Evolutionary conservation across 2,113 vertebrate species (phyloP).

Genomic region (Scomber scombrus): DNA sequence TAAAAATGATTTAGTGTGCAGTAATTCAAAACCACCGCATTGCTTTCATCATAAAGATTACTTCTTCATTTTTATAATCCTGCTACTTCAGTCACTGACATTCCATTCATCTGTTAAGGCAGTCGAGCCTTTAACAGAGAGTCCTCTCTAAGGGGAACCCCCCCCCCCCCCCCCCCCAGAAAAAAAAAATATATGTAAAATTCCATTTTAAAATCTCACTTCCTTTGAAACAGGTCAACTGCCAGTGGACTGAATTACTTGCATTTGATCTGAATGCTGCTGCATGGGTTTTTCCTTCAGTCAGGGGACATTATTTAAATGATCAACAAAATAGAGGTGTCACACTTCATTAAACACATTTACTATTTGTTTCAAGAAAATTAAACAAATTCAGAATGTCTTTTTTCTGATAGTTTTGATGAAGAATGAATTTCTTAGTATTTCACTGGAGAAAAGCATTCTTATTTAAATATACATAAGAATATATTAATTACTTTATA

Average conservation of each 20-base stretch:
- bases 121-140: constrained; percentile 6
- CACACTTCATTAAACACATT: background rate
- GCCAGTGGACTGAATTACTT: background rate
- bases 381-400: too few relatives aligned
- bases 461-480: background rate
- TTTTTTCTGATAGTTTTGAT: too few relatives aligned
- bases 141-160: constrained; percentile 13
- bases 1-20: constrained; percentile 66
- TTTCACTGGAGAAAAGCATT: too few relatives aligned
- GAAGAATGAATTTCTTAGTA: too few relatives aligned
- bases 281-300: background rate
- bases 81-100: constrained; percentile 19
- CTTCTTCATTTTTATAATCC: constrained; percentile 51
- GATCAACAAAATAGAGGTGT: background rate
- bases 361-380: too few relatives aligned
- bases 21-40: constrained; percentile 60
- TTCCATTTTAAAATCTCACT: constrained; percentile 6
- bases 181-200: constrained; percentile 11
- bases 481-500: background rate
- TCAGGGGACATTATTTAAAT: background rate
- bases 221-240: background rate
- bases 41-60: constrained; percentile 61
- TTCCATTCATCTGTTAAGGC: constrained; percentile 36
- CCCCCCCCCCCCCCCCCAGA: too few relatives aligned
- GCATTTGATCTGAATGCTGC: background rate